These are phyloP conservation scores for Trichogramma evanescens DNA, from an alignment of 2,888 invertebrate species.

Conservation along the genomic window DNA sequence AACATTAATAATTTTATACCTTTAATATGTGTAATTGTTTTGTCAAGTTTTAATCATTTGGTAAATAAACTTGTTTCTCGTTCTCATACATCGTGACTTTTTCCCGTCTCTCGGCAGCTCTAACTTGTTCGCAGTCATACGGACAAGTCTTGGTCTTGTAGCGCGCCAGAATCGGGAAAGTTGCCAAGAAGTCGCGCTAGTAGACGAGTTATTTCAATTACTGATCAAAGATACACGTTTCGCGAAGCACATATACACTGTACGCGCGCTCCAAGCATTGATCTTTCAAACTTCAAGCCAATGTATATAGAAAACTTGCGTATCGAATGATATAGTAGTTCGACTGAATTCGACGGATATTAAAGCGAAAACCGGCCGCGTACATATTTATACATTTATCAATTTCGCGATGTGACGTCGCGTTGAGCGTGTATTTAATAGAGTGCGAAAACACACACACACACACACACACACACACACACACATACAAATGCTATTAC, in stretches of 20 bases:
- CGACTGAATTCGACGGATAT: too few species aligned
- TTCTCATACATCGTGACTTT: constrained; percentile 15
- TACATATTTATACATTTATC: too few species aligned
- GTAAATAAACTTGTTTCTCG: constrained; percentile 19
- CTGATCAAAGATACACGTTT: constrained; percentile 7
- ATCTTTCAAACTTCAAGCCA: constrained; percentile 38
- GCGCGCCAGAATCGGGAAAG: constrained; percentile 27
- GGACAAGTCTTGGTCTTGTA: constrained; percentile 16
- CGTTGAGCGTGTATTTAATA: too few species aligned
- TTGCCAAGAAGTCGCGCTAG: constrained; percentile 41
- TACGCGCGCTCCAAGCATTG: constrained; percentile 26
- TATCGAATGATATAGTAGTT: constrained; percentile 4
- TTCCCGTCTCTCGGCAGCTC: constrained; percentile 18
- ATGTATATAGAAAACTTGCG: constrained; percentile 25
- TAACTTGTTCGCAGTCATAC: constrained; percentile 16
- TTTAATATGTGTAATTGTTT: background rate
- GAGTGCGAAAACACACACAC: too few species aligned
- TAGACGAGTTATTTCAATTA: constrained; percentile 44
- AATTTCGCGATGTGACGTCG: too few species aligned
- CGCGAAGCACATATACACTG: too few species aligned
- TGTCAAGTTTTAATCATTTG: background rate
- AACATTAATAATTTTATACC: too few species aligned
- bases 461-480: too few species aligned
- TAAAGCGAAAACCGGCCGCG: too few species aligned
- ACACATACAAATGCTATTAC: too few species aligned